Evolutionary conservation across 30 jellyfish, hydroid and myxozoan species (phyloP), one percentile per base, ranked within the genome.

Genomic region (Aurelia sp.): DNA sequence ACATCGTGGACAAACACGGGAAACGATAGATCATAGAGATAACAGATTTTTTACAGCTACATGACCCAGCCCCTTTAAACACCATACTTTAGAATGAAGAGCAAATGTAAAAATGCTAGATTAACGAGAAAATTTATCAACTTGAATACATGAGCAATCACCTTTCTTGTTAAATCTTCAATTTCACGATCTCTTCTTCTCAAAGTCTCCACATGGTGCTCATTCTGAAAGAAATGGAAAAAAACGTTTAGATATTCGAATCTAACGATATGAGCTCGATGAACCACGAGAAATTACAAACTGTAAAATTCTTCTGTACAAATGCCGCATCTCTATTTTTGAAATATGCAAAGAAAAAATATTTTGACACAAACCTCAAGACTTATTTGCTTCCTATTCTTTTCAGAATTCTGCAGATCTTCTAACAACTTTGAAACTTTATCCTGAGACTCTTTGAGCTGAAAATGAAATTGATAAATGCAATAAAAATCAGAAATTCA

Each of bases 81-180:
- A 4, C 9, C 5, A 37, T 37, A 0, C 4, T 37, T 37, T 1
- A 4, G 50, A 37, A 37, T 37, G 50, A 37, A 37, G 10, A 37
- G 50, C 50, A 37, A 27, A 27, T 27, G 33, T 27, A 27, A 27
- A 27, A 27, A 27, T 27, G 33, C 2, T 27, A 27, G 2, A 27
- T 0, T 27, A 27, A 27, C 33, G 2, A 27, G 33, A 1, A 27
- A 27, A 27, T 27, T 1, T 27, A 27, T 27, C n/a, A 2, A 0
- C 33, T 27, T 27, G 2, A 27, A 27, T 27, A 27, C 2, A 27
- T 37, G 4, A 37, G 4, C 50, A 37, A 37, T 37, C 62, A 84
- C 93, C 87, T 72, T 84, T 63, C 93, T 64, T 3, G 93, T 62
- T 7, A 84, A 81, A 51, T 84, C 93, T 47, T 84, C 93, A 20